Base-by-base conservation (phyloP, 2,113 vertebrate genomes). In the Melierax canorus region DNA sequence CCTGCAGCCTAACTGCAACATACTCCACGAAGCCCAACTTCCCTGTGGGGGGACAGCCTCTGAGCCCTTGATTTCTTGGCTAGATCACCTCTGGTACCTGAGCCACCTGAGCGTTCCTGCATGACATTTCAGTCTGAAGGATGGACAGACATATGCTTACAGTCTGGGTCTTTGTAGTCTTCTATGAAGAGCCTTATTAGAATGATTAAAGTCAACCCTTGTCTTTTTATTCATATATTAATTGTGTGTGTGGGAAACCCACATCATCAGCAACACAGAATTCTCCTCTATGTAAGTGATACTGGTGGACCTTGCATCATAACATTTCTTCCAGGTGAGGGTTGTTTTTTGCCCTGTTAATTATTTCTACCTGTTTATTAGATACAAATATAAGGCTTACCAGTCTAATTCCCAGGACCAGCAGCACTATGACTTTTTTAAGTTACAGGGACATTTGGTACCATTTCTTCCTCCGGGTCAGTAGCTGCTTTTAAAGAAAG, bases 291-390 rank as follows among this genome's bases (percentile, higher is more conserved):
- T 8, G 1, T 4, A 68, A 86, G 58, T 18, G 29, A 66, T 43
- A 43, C 66, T 45, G 43, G 11, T 18, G 11, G 36, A 60, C 11
- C 8, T 26, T 58, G 34, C 29, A 56, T 13, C 12, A 2, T 4
- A 63, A 39, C 45, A 29, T 14, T 82, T 53, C 58, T 76, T 73
- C 45, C 48, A 58, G 45, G 17, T 1, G 2, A 88, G 45, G 26
- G 23, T 1, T 60, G 26, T 1, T 0, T 18, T 36, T 26, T 6
- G 3, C 8, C 16, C 15, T 12, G 6, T 36, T 68, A 36, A 43
- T 55, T 55, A 69, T n/a, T 81, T 62, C 41, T 46, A 30, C 16
- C 30, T 20, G 38, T 32, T 82, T 24, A 53, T 50, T 6, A 69
- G 26, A 78, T 3, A 82, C 2, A 92, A 78, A 34, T 8, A 41